These are phyloP conservation scores for Pithys albifrons DNA, from an alignment of 2,113 vertebrate species.

Conservation along the genomic window DNA sequence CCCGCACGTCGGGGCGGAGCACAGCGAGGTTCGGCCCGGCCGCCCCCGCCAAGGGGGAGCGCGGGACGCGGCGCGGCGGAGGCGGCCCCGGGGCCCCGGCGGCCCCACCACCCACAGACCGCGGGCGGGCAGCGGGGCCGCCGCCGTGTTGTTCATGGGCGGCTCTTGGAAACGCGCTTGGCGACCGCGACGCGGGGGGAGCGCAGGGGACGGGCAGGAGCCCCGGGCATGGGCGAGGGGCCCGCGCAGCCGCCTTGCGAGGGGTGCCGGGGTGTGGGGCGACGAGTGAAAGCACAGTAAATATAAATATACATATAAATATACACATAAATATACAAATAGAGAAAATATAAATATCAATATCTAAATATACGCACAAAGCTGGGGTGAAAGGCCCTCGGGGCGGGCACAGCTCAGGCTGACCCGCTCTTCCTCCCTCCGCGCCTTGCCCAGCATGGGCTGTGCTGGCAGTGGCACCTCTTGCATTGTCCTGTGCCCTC, in stretches of 20 bases:
- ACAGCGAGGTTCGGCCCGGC: too few species aligned
- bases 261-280: too few species aligned
- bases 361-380: not conserved
- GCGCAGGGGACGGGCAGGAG: constrained; percentile 28
- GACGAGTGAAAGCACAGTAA: not conserved
- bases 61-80: too few species aligned
- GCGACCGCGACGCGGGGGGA: constrained; percentile 21
- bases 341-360: not conserved
- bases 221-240: not conserved
- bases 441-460: too few species aligned
- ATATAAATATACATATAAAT: not conserved
- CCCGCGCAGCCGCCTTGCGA: not conserved
- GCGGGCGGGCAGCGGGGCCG: not conserved
- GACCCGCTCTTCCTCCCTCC: rapidly evolving
- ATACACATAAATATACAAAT: too few species aligned
- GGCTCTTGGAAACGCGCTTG: constrained; percentile 63
- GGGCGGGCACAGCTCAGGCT: rapidly evolving
- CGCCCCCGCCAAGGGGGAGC: too few species aligned
- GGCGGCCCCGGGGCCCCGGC: too few species aligned
- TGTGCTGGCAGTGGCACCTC: rapidly evolving
- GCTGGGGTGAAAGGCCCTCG: too few species aligned
- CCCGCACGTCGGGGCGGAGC: too few species aligned
- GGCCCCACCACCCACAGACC: not conserved
- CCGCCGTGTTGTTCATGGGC: constrained; percentile 70
- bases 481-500: rapidly evolving